Evolutionary conservation across 2,888 invertebrate species (phyloP).

Genomic region (Metellina segmentata): DNA sequence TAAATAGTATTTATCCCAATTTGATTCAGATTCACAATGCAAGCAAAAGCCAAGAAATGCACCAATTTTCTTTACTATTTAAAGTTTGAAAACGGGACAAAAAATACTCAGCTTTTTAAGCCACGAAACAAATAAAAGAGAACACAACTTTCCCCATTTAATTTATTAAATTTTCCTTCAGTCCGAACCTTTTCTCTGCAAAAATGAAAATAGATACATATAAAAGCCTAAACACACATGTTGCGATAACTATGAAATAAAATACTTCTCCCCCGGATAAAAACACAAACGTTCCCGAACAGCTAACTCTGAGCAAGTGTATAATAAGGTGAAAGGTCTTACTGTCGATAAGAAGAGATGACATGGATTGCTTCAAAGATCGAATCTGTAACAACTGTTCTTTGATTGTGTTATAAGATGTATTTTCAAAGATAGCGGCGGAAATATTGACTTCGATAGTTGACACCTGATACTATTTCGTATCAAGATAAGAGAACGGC

Average conservation of each 20-base stretch:
- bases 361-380: conserved; percentile 15
- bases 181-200: no score
- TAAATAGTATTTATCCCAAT: no score
- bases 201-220: neutral
- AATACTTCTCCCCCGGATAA: neutral
- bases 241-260: conserved; percentile 10
- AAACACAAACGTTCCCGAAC: neutral
- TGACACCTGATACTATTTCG: conserved; percentile 56
- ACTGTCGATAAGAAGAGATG: conserved; percentile 16
- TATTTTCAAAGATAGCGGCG: conserved; percentile 33
- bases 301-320: conserved; percentile 32
- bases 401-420: conserved; percentile 49
- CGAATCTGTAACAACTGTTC: conserved; percentile 65
- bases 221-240: neutral
- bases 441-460: conserved; percentile 52
- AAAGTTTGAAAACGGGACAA: no score
- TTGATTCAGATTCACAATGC: no score
- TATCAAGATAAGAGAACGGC: conserved; percentile 53
- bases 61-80: no score
- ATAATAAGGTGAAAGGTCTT: conserved; percentile 54
- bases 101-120: no score
- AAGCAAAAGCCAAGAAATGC: no score
- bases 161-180: no score
- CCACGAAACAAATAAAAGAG: no score
- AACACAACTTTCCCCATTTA: no score